Evolutionary conservation across 1,140 invertebrate species (phyloP).

Genomic region (Ips typographus): DNA sequence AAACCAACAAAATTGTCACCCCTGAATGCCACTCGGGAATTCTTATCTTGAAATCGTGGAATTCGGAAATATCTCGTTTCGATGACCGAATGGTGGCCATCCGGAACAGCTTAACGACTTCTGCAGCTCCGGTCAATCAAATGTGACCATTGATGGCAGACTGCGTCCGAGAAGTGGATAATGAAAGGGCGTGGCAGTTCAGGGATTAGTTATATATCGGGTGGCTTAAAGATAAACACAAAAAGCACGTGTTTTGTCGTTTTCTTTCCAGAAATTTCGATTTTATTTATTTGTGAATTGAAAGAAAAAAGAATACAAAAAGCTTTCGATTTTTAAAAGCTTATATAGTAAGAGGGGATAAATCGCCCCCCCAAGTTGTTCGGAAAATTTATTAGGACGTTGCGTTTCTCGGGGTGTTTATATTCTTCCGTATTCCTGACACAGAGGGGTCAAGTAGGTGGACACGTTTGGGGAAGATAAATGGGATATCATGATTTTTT

Average conservation of each 20-base stretch:
- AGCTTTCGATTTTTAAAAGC: slow-evolving; percentile 4
- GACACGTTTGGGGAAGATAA: slow-evolving; percentile 24
- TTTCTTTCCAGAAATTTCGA: too few relatives aligned
- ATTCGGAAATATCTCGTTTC: slow-evolving; percentile 30
- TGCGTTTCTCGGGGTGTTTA: slow-evolving; percentile 30
- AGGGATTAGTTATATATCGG: slow-evolving; percentile 8
- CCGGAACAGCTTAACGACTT: slow-evolving; percentile 34
- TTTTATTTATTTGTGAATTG: too few relatives aligned
- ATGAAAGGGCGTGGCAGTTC: slow-evolving; percentile 20
- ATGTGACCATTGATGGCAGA: slow-evolving; percentile 29
- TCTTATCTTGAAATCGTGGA: slow-evolving; percentile 19
- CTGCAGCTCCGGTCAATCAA: slow-evolving; percentile 23
- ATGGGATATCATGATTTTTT: slow-evolving; percentile 24
- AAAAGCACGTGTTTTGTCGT: neutral
- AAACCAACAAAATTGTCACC: slow-evolving; percentile 22
- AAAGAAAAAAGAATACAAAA: neutral
- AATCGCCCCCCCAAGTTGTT: slow-evolving; percentile 17
- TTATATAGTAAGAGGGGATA: slow-evolving; percentile 11
- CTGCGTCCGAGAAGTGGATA: slow-evolving; percentile 25
- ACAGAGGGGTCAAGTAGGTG: slow-evolving; percentile 31
- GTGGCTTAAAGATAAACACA: slow-evolving; percentile 1
- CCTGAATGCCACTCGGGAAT: slow-evolving; percentile 22
- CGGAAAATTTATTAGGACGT: slow-evolving; percentile 31
- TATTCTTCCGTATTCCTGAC: slow-evolving; percentile 26
- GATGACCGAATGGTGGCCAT: slow-evolving; percentile 27